Evolutionary conservation across 2,797 vertebrate species (phyloP).

Genomic region (Lacerta viridis): DNA sequence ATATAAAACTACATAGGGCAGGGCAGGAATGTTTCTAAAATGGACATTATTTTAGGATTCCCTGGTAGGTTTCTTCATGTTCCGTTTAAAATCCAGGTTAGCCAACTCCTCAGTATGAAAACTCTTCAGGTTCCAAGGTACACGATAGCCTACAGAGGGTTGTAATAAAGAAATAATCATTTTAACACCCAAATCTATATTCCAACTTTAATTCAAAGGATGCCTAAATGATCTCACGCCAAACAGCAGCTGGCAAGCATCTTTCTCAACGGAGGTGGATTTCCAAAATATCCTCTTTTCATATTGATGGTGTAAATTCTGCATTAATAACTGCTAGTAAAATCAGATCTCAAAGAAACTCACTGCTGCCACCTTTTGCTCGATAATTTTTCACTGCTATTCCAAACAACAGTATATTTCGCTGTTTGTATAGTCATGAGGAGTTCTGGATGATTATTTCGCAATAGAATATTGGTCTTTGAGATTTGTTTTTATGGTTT

Average conservation of each 20-base stretch:
- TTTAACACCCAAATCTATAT: not conserved
- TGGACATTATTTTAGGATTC: not conserved
- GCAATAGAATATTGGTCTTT: not conserved
- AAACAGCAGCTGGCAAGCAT: not conserved
- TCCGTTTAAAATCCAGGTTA: not conserved
- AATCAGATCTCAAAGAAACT: slow-evolving; percentile 60
- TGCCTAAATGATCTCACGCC: not conserved
- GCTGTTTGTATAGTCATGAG: not conserved
- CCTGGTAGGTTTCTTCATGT: not conserved
- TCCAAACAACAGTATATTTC: not conserved
- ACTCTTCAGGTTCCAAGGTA: not conserved
- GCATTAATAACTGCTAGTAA: not conserved
- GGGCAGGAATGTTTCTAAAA: not conserved
- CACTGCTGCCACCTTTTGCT: slow-evolving; percentile 84
- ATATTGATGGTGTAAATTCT: not conserved
- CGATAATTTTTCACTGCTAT: slow-evolving; percentile 24
- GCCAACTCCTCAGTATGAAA: not conserved
- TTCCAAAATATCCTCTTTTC: not conserved
- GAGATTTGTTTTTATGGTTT: not conserved
- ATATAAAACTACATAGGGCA: not conserved
- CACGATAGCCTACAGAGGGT: not conserved
- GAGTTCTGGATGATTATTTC: not conserved
- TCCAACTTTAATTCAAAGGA: not conserved
- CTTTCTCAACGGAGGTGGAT: not conserved
- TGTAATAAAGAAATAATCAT: not conserved